A percentile compares a stretch with the other conserved stretches of the same genome.
Evolutionary conservation across 2,888 invertebrate genomes (phyloP).

Genomic region (Chironomus riparius): DNA sequence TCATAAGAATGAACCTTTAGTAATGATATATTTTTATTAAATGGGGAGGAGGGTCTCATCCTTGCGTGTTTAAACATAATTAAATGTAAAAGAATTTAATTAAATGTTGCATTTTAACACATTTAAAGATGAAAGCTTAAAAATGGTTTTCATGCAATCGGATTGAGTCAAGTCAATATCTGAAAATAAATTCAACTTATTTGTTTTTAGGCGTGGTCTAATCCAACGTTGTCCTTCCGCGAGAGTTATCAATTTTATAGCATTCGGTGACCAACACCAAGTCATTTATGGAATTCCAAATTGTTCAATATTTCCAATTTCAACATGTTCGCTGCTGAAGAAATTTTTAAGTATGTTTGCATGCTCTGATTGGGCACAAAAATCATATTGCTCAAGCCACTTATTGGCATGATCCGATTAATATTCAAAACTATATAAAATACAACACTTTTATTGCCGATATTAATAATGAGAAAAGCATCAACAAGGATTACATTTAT

Average conservation of each 20-base stretch:
- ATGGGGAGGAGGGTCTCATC: too few relatives aligned
- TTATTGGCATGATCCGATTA: constrained; percentile 96
- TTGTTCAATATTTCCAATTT: constrained; percentile 53
- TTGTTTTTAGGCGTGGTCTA: constrained; percentile 65
- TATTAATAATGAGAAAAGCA: constrained; percentile 77
- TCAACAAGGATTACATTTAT: constrained; percentile 62
- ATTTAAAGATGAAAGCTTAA: constrained; percentile 71
- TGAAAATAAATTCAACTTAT: constrained; percentile 52
- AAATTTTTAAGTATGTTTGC: constrained; percentile 74
- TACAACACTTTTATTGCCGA: constrained; percentile 85
- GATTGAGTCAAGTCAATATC: constrained; percentile 94
- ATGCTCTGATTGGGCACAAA: constrained; percentile 69
- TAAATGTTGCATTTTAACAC: too few relatives aligned
- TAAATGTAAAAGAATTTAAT: too few relatives aligned
- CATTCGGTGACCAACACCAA: constrained; percentile 95
- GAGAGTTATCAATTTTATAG: constrained; percentile 75
- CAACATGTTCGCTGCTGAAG: constrained; percentile 72
- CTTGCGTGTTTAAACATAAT: too few relatives aligned
- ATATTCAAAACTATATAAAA: constrained; percentile 64
- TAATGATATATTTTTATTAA: too few relatives aligned
- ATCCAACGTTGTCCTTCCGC: constrained; percentile 85
- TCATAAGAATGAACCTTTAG: too few relatives aligned
- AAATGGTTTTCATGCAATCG: too few relatives aligned
- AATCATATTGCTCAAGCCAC: constrained; percentile 79
- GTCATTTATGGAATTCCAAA: constrained; percentile 88